Percentiles rank a stretch among this genome's conserved stretches.
phyloP scores from a whole-genome alignment of 2,888 invertebrate species.

The Unio pictorum region DNA sequence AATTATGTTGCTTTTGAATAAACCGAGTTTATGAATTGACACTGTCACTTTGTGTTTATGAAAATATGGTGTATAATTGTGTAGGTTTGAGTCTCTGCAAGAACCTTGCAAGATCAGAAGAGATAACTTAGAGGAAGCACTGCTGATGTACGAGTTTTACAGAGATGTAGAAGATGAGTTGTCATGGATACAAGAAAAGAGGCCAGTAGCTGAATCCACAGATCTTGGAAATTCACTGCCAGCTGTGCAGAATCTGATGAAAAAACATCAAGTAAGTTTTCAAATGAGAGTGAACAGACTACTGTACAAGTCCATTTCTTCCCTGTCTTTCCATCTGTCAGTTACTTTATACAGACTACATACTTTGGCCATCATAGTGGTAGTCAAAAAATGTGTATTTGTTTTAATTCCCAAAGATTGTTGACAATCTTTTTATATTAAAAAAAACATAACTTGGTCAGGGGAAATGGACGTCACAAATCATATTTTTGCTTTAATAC shows the following conservation, averaged over 20 bases:
- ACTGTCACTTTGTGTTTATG: no score
- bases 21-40: no score
- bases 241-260: slow-evolving; percentile 90
- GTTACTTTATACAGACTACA: background rate
- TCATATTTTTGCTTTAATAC: no score
- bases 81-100: slow-evolving; percentile 83
- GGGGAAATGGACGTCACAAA: no score
- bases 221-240: slow-evolving; percentile 80
- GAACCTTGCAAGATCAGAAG: slow-evolving; percentile 92
- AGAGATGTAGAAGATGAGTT: slow-evolving; percentile 94
- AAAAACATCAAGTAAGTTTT: slow-evolving; percentile 84
- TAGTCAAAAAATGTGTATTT: background rate
- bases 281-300: background rate
- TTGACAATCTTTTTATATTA: no score
- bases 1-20: no score
- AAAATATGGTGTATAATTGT: slow-evolving; percentile 25
- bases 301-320: background rate
- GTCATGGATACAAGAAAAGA: slow-evolving; percentile 89
- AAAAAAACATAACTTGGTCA: no score
- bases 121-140: slow-evolving; percentile 93
- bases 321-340: background rate
- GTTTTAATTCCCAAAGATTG: no score
- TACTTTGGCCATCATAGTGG: background rate
- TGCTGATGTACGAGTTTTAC: slow-evolving; percentile 88
- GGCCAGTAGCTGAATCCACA: slow-evolving; percentile 80